These are phyloP conservation scores for Stigmatopora nigra DNA, from an alignment of 2,113 vertebrate genomes.

Conservation along the genomic window DNA sequence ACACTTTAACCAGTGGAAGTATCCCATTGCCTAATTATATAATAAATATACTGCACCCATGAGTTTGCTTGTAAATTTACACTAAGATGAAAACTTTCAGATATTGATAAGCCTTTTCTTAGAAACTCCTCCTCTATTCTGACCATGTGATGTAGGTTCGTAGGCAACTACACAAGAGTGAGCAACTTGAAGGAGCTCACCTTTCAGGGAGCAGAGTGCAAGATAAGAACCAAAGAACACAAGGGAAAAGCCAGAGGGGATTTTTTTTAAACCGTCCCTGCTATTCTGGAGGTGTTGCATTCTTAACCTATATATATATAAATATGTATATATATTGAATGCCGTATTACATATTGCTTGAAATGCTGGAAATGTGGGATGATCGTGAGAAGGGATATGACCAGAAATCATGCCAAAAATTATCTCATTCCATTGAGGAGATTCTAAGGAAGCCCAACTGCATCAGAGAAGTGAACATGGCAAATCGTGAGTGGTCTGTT, in stretches of 20 bases:
- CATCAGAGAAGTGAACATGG: conserved; percentile 15
- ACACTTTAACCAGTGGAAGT: neutral
- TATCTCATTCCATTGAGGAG: conserved; percentile 59
- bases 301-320: too few species aligned
- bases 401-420: conserved; percentile 20
- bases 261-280: neutral
- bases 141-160: conserved; percentile 49
- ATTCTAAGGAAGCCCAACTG: conserved; percentile 48
- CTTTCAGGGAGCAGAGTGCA: conserved; percentile 8
- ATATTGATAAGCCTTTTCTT: conserved; percentile 20
- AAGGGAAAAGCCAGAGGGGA: conserved; percentile 1
- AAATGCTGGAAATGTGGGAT: conserved; percentile 29
- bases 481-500: conserved; percentile 31
- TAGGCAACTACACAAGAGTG: conserved; percentile 18
- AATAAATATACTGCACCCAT: neutral
- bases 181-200: conserved; percentile 7
- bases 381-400: conserved; percentile 16
- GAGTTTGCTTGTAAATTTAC: neutral
- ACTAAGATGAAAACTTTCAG: neutral
- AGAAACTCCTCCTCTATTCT: conserved; percentile 47
- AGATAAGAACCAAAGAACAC: conserved; percentile 2
- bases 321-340: neutral
- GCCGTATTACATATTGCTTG: neutral
- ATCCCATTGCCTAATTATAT: neutral
- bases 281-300: neutral